These are phyloP conservation scores for Leptura quadrifasciata DNA, from an alignment of 2,888 invertebrate genomes.

Conservation along the genomic window DNA sequence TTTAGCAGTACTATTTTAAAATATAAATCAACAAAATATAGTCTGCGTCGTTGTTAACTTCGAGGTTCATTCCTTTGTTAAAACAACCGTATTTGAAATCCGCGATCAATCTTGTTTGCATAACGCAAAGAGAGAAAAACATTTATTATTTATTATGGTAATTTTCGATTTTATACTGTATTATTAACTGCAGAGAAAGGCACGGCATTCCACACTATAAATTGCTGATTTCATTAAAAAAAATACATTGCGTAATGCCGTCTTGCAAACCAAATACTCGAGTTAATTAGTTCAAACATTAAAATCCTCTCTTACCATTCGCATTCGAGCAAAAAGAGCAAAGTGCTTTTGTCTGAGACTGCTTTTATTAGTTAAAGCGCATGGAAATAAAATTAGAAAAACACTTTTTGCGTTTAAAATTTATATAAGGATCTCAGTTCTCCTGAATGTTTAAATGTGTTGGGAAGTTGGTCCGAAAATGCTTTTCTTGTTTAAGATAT, in stretches of 20 bases:
- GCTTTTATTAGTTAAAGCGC: background rate
- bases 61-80: background rate
- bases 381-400: background rate
- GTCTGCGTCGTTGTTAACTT: background rate
- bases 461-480: background rate
- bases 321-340: background rate
- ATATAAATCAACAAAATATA: background rate
- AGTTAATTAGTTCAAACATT: slow-evolving; percentile 28
- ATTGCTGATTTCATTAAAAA: slow-evolving; percentile 47
- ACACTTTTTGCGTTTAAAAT: background rate
- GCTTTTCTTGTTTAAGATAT: background rate
- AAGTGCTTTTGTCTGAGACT: background rate
- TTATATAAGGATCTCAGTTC: background rate
- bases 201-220: slow-evolving; percentile 41
- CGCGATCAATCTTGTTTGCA: slow-evolving; percentile 27
- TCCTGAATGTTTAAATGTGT: background rate
- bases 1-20: background rate
- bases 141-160: slow-evolving; percentile 44
- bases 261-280: slow-evolving; percentile 37
- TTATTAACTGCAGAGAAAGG: slow-evolving; percentile 47
- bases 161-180: slow-evolving; percentile 46
- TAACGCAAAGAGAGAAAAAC: slow-evolving; percentile 41
- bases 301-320: slow-evolving; percentile 7
- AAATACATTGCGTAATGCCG: slow-evolving; percentile 39
- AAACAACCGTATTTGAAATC: background rate